Percentiles rank a stretch among this genome's conserved stretches.
Conservation (phyloP, 2,113 vertebrate species). For the Podocnemis expansa region DNA sequence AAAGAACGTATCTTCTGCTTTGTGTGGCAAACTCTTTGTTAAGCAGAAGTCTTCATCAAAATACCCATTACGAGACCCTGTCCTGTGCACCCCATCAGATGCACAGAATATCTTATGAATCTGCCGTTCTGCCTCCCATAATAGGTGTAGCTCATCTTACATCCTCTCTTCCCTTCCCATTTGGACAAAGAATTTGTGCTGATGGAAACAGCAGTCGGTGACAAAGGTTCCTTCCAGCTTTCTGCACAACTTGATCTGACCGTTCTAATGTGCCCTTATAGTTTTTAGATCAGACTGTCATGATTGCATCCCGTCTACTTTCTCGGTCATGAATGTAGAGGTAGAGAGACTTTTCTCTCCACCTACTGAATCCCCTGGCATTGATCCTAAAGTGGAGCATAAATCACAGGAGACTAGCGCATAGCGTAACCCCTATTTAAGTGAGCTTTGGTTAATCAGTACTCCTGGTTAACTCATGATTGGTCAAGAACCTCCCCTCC, state of each 20-base stretch:
- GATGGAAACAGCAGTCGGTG: fast-evolving
- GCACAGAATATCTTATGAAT: neutral
- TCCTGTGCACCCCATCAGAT: neutral
- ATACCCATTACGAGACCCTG: neutral
- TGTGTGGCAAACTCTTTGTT: neutral
- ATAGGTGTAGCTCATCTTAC: neutral
- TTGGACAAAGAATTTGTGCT: neutral
- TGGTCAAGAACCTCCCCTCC: neutral
- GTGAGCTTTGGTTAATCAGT: neutral
- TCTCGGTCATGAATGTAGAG: neutral
- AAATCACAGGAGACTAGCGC: neutral
- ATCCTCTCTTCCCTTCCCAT: neutral
- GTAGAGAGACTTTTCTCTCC: neutral
- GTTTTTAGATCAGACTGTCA: neutral
- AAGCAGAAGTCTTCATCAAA: constrained; percentile 12
- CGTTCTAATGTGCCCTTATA: neutral
- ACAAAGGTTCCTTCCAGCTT: neutral
- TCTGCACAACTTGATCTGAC: fast-evolving
- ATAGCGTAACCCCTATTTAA: neutral
- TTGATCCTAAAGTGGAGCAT: neutral
- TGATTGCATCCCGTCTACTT: fast-evolving
- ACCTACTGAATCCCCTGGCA: neutral
- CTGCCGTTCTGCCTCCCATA: neutral
- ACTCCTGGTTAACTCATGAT: neutral
- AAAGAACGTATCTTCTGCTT: neutral